Evolutionary conservation across 2,113 vertebrate species (phyloP), one percentile per base, ranked within the genome.

Genomic region (Rhegmatorhina hoffmannsi): DNA sequence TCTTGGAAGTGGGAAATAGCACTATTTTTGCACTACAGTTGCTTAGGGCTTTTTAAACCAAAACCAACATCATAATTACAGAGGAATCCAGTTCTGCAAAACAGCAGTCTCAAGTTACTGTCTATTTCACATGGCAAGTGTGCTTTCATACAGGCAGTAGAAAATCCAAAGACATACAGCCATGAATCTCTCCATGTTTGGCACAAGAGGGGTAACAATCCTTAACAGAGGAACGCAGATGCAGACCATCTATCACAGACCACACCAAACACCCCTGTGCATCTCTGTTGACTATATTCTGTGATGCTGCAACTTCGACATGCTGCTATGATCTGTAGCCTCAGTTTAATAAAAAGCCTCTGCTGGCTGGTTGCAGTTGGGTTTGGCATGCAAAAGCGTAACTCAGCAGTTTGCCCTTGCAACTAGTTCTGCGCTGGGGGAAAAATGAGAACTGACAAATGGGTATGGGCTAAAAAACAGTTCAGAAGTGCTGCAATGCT

Each of bases 141-240:
- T 33, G 6, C 19, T 81, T 3, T 69, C 17, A 16, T 46, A 20
- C 0, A 0, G 63, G 46, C 50, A 81, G 25, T 2, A 81, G n/a
- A 81, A 92, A 83, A 89, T 63, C 36, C 46, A 67, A 11, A 73
- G 28, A 29, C 19, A n/a, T 4, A 34, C 4, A 46, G 56, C 12
- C 58, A 10, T 38, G 47, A 67, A 47, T 44, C n/a, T 63, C 9
- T 17, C 63, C 52, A 5, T 6, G 25, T 29, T 3, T 47, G 34
- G 29, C 62, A 60, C 33, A 44, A 33, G 29, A 82, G 6, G 11
- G 29, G 46, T 5, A 81, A 23, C 7, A 18, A 3, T 46, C 7
- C 58, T 70, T 62, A 21, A 33, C 28, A 62, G n/a, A 84, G 26
- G 26, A 80, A 64, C 20, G 3, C 44, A 29, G 40, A 14, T 10